These are phyloP conservation scores for Astyanax mexicanus DNA, from an alignment of 2,797 vertebrate genomes.

Conservation along the genomic window DNA sequence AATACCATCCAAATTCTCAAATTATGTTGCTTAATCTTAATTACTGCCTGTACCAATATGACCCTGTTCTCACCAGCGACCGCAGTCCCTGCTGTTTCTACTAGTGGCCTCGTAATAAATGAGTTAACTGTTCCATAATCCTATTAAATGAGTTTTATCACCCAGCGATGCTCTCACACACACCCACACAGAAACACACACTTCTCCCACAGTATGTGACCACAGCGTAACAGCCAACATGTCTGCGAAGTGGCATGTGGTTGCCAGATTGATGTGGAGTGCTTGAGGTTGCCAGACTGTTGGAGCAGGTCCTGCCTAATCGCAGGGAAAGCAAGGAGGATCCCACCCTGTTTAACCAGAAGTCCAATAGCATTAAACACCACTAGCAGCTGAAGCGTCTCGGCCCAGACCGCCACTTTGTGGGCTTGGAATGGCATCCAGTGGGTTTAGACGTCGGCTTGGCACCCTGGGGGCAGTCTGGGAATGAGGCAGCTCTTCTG, in stretches of 20 bases:
- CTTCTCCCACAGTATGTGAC: slow-evolving; percentile 3
- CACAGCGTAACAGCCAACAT: slow-evolving; percentile 31
- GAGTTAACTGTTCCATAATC: neutral
- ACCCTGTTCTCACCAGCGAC: neutral
- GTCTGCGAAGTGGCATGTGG: slow-evolving; percentile 21
- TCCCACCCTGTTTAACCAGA: slow-evolving; percentile 56
- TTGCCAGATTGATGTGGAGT: slow-evolving; percentile 62
- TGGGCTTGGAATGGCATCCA: slow-evolving; percentile 51
- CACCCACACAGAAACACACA: too few relatives aligned
- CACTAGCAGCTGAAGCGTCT: slow-evolving; percentile 60
- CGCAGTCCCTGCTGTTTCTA: too few relatives aligned
- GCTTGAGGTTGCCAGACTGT: slow-evolving; percentile 66
- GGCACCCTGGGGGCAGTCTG: slow-evolving; percentile 23
- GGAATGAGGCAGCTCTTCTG: neutral
- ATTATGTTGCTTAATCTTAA: too few relatives aligned
- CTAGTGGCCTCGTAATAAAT: neutral
- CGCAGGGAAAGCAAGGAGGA: slow-evolving; percentile 64
- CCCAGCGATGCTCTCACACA: neutral
- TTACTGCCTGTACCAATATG: too few relatives aligned
- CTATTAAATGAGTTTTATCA: neutral
- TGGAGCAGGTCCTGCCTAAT: slow-evolving; percentile 71
- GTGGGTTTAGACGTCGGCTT: slow-evolving; percentile 42
- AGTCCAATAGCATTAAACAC: slow-evolving; percentile 69
- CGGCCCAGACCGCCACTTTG: slow-evolving; percentile 48
- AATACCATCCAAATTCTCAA: too few relatives aligned